Evolutionary conservation across 2,113 vertebrate genomes (phyloP).

Genomic region (Cynoglossus semilaevis): DNA sequence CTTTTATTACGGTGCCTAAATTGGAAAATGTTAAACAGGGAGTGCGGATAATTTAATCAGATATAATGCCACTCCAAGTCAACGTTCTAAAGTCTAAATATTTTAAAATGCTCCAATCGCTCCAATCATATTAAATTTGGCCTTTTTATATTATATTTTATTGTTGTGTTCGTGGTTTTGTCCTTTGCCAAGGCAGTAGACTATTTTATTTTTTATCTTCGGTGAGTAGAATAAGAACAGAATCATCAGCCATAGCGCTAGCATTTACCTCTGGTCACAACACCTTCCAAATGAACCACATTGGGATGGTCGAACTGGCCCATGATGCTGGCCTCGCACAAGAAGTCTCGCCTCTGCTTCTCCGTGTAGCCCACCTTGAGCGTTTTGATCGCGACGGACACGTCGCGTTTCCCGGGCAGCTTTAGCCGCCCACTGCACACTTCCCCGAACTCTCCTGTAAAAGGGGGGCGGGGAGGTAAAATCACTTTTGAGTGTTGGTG

Average conservation of each 20-base stretch:
- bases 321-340: slow-evolving; percentile 98
- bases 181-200: too few species aligned
- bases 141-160: too few species aligned
- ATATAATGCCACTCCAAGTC: slow-evolving; percentile 32
- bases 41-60: slow-evolving; percentile 43
- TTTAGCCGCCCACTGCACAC: slow-evolving; percentile 96
- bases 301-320: slow-evolving; percentile 98
- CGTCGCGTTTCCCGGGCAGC: slow-evolving; percentile 92
- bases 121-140: not conserved
- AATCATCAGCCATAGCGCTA: too few species aligned
- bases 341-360: slow-evolving; percentile 94
- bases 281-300: slow-evolving; percentile 95
- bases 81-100: slow-evolving; percentile 17
- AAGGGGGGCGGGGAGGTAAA: too few species aligned
- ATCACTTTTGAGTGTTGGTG: slow-evolving; percentile 27
- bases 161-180: too few species aligned
- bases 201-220: too few species aligned
- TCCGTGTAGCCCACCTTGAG: slow-evolving; percentile 97
- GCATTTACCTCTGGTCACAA: slow-evolving; percentile 91
- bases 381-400: slow-evolving; percentile 95
- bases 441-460: slow-evolving; percentile 95
- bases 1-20: slow-evolving; percentile 59
- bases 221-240: too few species aligned
- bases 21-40: slow-evolving; percentile 51
- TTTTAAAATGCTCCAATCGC: slow-evolving; percentile 5